Conservation (phyloP, 2,888 invertebrate species). For the Pollenia griseotomentosa region DNA sequence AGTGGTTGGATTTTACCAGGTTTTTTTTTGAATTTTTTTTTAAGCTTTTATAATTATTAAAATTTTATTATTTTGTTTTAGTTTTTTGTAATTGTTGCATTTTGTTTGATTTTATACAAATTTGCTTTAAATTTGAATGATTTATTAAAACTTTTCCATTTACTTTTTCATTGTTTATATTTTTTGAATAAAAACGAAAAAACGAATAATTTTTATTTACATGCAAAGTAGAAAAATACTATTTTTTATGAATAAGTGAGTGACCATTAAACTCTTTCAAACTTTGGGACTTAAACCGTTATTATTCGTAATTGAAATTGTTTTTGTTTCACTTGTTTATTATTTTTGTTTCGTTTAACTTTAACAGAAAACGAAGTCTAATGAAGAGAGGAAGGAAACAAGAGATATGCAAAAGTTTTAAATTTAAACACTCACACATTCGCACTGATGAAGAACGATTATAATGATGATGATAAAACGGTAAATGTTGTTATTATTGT, state of each 20-base stretch:
- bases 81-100: background rate
- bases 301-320: constrained; percentile 8
- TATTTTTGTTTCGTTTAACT: background rate
- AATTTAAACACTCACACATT: background rate
- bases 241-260: no score
- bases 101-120: background rate
- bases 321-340: constrained; percentile 13
- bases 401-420: constrained; percentile 13
- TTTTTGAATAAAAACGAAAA: background rate
- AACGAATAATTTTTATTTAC: constrained; percentile 23
- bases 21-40: constrained; percentile 20
- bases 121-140: background rate
- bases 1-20: constrained; percentile 8
- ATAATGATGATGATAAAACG: constrained; percentile 16
- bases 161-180: background rate
- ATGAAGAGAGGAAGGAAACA: background rate
- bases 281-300: constrained; percentile 8
- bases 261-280: background rate
- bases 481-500: constrained; percentile 24
- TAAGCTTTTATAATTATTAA: constrained; percentile 9
- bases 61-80: background rate
- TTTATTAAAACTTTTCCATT: background rate
- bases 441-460: background rate
- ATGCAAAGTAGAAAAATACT: no score
- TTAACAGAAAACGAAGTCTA: constrained; percentile 14